Percentiles rank a stretch among this genome's conserved stretches.
Evolutionary conservation across 2,113 vertebrate genomes (phyloP).

Genomic region (Tenrec ecaudatus): DNA sequence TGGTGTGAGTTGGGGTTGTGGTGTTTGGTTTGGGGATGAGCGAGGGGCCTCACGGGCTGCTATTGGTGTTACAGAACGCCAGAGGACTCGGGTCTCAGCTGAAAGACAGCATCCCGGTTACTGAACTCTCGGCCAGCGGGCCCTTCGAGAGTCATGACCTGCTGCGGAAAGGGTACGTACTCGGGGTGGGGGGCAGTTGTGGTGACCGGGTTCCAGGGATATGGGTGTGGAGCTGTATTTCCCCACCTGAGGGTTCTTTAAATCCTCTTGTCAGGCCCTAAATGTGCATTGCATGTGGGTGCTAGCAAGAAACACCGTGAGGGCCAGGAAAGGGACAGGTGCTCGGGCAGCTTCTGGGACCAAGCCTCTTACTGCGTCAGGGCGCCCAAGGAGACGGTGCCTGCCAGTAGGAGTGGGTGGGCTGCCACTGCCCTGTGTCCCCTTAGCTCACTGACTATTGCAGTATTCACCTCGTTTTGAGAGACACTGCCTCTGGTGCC

Average conservation of each 20-base stretch:
- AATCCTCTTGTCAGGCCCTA: slow-evolving; percentile 2
- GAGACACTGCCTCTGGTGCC: neutral
- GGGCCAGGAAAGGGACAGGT: no score
- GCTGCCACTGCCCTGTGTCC: neutral
- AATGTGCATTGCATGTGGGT: neutral
- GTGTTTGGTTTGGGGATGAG: neutral
- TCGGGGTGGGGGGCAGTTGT: neutral
- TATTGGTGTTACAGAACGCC: slow-evolving; percentile 88
- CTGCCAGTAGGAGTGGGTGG: neutral
- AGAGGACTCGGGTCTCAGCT: slow-evolving; percentile 92
- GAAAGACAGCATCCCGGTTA: slow-evolving; percentile 93
- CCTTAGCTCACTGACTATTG: neutral
- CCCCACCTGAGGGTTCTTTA: neutral
- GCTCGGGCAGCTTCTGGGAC: neutral
- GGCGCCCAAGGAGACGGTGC: neutral
- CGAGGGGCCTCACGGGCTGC: neutral
- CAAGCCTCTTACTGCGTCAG: neutral
- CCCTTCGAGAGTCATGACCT: slow-evolving; percentile 92
- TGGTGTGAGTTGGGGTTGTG: neutral
- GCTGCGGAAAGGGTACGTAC: slow-evolving; percentile 91
- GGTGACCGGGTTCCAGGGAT: neutral
- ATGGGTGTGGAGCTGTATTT: neutral
- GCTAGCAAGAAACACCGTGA: neutral
- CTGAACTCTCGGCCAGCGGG: slow-evolving; percentile 90
- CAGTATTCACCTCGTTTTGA: neutral